phyloP scores from a whole-genome alignment of 2,113 vertebrate species.

The Xenopus laevis region DNA sequence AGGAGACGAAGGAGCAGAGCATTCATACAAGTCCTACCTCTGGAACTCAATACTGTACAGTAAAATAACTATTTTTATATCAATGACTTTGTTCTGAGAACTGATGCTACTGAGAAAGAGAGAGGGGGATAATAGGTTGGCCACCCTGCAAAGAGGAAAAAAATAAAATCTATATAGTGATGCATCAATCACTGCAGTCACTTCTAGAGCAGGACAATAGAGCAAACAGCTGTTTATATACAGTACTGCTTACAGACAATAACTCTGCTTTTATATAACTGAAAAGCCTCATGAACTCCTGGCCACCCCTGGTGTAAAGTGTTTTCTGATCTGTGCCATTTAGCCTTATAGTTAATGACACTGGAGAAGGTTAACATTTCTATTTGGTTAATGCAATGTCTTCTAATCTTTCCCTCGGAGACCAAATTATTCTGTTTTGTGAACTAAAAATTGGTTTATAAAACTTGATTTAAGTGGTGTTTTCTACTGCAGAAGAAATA shows the following conservation, averaged over 20 bases:
- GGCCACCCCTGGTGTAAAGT: too few species aligned
- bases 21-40: conserved; percentile 28
- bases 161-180: conserved; percentile 34
- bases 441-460: too few species aligned
- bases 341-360: too few species aligned
- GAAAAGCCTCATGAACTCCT: too few species aligned
- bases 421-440: too few species aligned
- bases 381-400: too few species aligned
- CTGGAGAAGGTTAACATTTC: too few species aligned
- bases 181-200: conserved; percentile 28
- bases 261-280: background rate
- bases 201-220: background rate
- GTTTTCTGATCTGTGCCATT: too few species aligned
- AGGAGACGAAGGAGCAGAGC: conserved; percentile 10
- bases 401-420: too few species aligned
- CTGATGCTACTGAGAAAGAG: conserved; percentile 11
- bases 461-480: too few species aligned
- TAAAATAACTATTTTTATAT: conserved; percentile 38
- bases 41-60: conserved; percentile 35
- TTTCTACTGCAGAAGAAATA: too few species aligned
- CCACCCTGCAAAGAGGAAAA: conserved; percentile 6
- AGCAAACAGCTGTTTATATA: background rate
- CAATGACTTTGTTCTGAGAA: conserved; percentile 25
- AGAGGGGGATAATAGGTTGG: conserved; percentile 4
- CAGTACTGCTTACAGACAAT: background rate